Percentiles rank a stretch among this genome's conserved stretches.
phyloP scores from a whole-genome alignment of 2,888 invertebrate genomes.

The Drosophila birchii region DNA sequence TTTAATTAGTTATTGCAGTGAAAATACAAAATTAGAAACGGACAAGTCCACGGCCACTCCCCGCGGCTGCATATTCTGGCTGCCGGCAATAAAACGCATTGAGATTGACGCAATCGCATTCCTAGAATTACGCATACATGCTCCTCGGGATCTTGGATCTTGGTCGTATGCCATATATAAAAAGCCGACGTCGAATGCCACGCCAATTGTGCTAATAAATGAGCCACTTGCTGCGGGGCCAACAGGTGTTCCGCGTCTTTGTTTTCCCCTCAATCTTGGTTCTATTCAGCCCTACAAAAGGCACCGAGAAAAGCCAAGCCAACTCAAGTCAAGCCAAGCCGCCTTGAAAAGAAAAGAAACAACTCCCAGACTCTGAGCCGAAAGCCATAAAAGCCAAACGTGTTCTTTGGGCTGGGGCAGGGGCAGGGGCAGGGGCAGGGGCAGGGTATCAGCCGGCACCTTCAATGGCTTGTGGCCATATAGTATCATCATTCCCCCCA shows the following conservation, averaged over 20 bases:
- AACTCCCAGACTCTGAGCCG: constrained; percentile 35
- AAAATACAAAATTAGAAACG: constrained; percentile 23
- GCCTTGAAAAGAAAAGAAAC: constrained; percentile 43
- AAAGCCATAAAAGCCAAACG: constrained; percentile 63
- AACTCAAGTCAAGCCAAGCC: constrained; percentile 6
- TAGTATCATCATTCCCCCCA: constrained; percentile 8
- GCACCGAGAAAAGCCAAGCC: constrained; percentile 31
- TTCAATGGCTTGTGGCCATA: constrained; percentile 28
- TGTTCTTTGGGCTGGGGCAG: constrained; percentile 26
- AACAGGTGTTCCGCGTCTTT: constrained; percentile 58
- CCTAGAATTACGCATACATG: constrained; percentile 53
- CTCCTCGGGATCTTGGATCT: constrained; percentile 22
- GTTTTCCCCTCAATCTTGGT: constrained; percentile 27
- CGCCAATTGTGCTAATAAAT: constrained; percentile 73
- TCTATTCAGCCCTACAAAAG: constrained; percentile 28
- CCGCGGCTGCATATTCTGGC: constrained; percentile 13
- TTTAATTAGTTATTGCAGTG: constrained; percentile 42
- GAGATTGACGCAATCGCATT: constrained; percentile 61
- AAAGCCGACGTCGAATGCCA: constrained; percentile 44
- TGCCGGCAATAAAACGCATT: constrained; percentile 49
- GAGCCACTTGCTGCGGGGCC: constrained; percentile 62
- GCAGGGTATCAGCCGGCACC: constrained; percentile 9
- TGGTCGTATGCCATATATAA: constrained; percentile 40
- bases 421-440: constrained; percentile 1
- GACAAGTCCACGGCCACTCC: constrained; percentile 13